Base-by-base conservation (phyloP, 2,888 invertebrate species). In the Spisula subtruncata region DNA sequence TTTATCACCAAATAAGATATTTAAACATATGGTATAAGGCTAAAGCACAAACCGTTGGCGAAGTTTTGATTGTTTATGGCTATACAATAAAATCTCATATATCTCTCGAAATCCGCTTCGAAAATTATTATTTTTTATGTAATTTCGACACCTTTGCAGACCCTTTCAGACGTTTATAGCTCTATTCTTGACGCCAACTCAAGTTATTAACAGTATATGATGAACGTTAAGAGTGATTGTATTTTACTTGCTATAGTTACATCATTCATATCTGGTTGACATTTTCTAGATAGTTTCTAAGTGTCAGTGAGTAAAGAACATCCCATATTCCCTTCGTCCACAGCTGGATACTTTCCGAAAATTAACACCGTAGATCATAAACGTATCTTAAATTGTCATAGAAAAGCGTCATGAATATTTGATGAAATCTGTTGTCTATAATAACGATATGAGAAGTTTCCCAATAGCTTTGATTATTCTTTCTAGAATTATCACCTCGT, bases 311-410 rank as follows among this genome's bases (percentile, higher is more conserved):
- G 75, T 75, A 6, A 4, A 75, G 75, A 75, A 2, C 14, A 18
- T 75, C 75, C 75, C 32, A 75, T 75, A 75, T 75, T 75, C 8
- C 32, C 75, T 35, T 35, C 29, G 75, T 75, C 75, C 75, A 20
- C 75, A 75, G 75, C 75, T 75, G 32, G 75, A 75, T 14, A 75
- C 75, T 32, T 14, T 16, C 25, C 4, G 75, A 75, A 75, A 75
- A 75, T 75, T 75, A 75, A 35, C 75, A 75, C 75, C 35, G 75
- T 75, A 75, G 1, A 75, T 75, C 75, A 75, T 75, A 75, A 75
- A 75, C 32, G 32, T 75, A 75, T 75, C 75, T 35, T 35, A 75
- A 75, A 75, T 18, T 75, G 25, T 75, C 32, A 75, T 75, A 32
- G 75, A 75, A 75, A 75, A 32, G 1, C 14, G 41, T 32, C 75